Evolutionary conservation across 2,113 vertebrate genomes (phyloP), one percentile per base, ranked within the genome.

Genomic region (Urocolius indicus): DNA sequence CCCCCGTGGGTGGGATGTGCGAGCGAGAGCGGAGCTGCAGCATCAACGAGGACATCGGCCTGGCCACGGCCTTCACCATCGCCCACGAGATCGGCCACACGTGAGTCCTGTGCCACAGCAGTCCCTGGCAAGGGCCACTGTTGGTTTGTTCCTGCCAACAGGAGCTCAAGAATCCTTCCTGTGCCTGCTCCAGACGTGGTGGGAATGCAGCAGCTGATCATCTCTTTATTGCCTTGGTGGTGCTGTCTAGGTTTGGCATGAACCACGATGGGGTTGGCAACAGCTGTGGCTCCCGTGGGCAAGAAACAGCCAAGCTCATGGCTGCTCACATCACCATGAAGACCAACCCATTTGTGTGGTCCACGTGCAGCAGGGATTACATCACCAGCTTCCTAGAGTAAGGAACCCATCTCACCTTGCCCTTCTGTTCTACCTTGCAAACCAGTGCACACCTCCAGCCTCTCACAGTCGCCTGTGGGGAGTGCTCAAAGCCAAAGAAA

Each of bases 311-410:
- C 59, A 99, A 99, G 96, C 99, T 99, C 91, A 99, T 99, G 99
- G 99, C 99, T 4, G 99, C 99, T 63, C 99, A 99, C 97, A 99
- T 99, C 95, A 99, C 99, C 95, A 99, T 99, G 99, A 99, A 99
- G 97, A 99, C 99, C 51, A 99, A 99, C 96, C 99, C 99, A 0
- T 99, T 99, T 32, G 99, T 99, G 68, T 99, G 99, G 99, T 99
- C 99, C 0, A 98, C 99, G 2, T 99, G 99, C 96, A 99, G 99
- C 98, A 98, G 99, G 4, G 99, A 99, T 96, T 99, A 99, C 96
- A 99, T 99, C 98, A 99, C 99, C 97, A 99, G 98, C 98, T 99
- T 99, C 96, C 98, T 99, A 92, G 99, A 99, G 99, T 99, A 98
- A 99, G 99, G 57, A 65, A 45, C 24, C 55, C 61, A 13, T 19